Evolutionary conservation across 2,888 invertebrate genomes (phyloP), one percentile per base, ranked within the genome.

Genomic region (Caenorhabditis sp.): DNA sequence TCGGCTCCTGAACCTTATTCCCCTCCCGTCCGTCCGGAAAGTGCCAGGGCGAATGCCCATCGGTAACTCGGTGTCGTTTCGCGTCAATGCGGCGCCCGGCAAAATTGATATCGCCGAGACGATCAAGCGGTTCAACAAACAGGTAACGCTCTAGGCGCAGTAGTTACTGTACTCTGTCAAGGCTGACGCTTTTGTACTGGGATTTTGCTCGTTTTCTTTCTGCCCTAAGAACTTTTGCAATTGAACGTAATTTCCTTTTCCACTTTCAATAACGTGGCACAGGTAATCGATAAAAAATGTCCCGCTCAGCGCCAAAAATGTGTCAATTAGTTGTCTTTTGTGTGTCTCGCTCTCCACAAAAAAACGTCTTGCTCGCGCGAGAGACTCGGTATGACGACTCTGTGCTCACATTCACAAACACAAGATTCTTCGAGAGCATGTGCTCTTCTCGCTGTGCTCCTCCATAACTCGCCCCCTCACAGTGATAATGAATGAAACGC

Each of bases 61-160:
- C 32, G 75, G 75, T 30, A 70, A 62, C 45, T 70, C 75, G 39
- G 72, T 58, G 32, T 71, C 76, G 20, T 76, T 76, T 66, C 76
- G 76, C 43, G 76, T 76, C 53, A 76, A 76, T 53, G 66, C 76
- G 59, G 46, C 63, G 24, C 65, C 76, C 15, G 76, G 76, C 13
- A 77, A 66, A 62, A 77, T 77, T 52, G 77, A 77, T 68, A 77
- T 77, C 22, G 77, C 77, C 15, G 77, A 77, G 41, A 77, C 71
- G 27, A 62, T 77, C 26, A 66, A 62, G 59, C 26, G 59, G 26
- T 62, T 77, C 43, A 77, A 77, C 55, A 37, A 43, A 32, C 77
- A 77, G 72, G 75, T 70, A 43, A 9, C n/a, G n/a, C n/a, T n/a
- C n/a, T n/a, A 37, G 45, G n/a, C n/a, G n/a, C n/a, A n/a, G n/a